phyloP scores from a whole-genome alignment of 2,888 invertebrate genomes.

The Dysmachus trigonus region DNA sequence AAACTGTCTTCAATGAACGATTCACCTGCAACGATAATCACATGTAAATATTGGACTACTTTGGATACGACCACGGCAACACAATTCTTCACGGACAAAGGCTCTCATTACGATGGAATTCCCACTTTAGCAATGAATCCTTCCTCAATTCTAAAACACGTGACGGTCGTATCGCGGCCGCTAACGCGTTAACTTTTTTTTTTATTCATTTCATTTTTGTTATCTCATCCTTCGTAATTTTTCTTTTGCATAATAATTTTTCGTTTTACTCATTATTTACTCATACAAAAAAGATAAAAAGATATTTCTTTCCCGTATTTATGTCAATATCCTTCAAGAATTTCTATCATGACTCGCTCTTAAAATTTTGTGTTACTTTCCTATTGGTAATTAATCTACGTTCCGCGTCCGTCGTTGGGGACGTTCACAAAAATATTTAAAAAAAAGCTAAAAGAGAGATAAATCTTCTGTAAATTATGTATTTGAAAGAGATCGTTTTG shows the following conservation, averaged over 20 bases:
- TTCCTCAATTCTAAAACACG: constrained; percentile 58
- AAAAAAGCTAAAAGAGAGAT: not conserved
- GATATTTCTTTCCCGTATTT: not conserved
- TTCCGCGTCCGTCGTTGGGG: not conserved
- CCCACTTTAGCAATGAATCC: constrained; percentile 51
- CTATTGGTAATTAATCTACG: constrained; percentile 15
- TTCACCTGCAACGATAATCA: constrained; percentile 55
- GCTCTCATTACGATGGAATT: constrained; percentile 50
- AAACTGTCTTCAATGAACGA: constrained; percentile 39
- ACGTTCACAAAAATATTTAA: not conserved
- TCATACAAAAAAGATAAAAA: not conserved
- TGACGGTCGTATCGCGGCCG: constrained; percentile 58
- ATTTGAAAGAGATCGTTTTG: not conserved
- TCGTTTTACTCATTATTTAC: not conserved
- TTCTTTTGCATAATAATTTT: not conserved
- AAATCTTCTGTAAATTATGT: constrained; percentile 10
- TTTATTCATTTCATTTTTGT: constrained; percentile 4
- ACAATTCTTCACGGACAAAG: constrained; percentile 56
- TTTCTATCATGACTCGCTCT: not conserved
- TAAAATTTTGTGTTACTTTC: not conserved
- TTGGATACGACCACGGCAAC: constrained; percentile 49
- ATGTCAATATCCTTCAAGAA: not conserved
- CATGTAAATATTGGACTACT: constrained; percentile 59
- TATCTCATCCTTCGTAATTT: constrained; percentile 9
- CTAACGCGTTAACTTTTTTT: constrained; percentile 55